Conservation (phyloP, 1,140 invertebrate genomes). For the Armadillidium nasatum region DNA sequence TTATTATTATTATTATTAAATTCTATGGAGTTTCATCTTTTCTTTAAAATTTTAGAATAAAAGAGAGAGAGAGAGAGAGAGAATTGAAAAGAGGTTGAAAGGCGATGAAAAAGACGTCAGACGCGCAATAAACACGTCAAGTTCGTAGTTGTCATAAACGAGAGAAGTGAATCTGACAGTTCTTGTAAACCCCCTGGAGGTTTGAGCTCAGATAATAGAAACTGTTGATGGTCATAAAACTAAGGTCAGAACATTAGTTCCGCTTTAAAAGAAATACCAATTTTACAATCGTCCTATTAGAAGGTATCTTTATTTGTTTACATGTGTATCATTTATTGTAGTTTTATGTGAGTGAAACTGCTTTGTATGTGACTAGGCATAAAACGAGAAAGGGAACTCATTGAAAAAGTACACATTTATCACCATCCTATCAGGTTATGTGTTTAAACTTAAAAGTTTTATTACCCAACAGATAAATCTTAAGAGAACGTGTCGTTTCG, state of each 20-base stretch:
- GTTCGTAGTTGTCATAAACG: not conserved
- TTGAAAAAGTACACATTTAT: not conserved
- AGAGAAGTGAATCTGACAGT: not conserved
- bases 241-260: slow-evolving; percentile 1
- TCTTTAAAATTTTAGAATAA: too few relatives aligned
- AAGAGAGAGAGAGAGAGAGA: too few relatives aligned
- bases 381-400: not conserved
- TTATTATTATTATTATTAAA: too few relatives aligned
- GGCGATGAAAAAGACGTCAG: not conserved
- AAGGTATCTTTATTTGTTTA: too few relatives aligned
- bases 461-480: not conserved
- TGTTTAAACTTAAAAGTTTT: not conserved
- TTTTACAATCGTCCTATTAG: not conserved
- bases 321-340: too few relatives aligned
- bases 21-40: too few relatives aligned
- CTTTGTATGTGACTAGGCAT: not conserved
- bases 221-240: slow-evolving; percentile 7
- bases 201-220: not conserved
- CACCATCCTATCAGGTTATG: not conserved
- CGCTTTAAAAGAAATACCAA: not conserved
- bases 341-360: not conserved
- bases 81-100: not conserved
- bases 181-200: slow-evolving; percentile 2
- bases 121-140: slow-evolving; percentile 11
- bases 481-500: too few relatives aligned